A percentile compares a stretch with the other conserved stretches of the same genome.
phyloP scores from a whole-genome alignment of 2,888 invertebrate species.

The Thymelicus acteon region DNA sequence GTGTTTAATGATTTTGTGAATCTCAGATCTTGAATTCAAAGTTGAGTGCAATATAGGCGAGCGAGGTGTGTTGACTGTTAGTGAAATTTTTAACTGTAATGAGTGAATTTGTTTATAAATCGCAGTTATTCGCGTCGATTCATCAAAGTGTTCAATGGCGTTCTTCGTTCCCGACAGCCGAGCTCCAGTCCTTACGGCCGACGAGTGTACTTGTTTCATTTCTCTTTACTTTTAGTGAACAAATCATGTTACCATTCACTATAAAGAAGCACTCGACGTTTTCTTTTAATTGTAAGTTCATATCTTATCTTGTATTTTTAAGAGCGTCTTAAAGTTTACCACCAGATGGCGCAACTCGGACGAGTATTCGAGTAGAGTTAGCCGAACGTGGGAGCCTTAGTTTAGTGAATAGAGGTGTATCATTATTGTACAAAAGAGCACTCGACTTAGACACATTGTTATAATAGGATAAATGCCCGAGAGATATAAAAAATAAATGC shows the following conservation, averaged over 20 bases:
- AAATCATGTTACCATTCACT: conserved; percentile 82
- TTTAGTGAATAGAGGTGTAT: conserved; percentile 73
- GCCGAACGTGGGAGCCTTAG: conserved; percentile 55
- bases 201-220: conserved; percentile 54
- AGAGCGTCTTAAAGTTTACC: conserved; percentile 50
- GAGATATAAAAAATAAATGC: conserved; percentile 76
- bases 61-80: conserved; percentile 35
- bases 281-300: conserved; percentile 70
- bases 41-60: conserved; percentile 49
- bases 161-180: conserved; percentile 38
- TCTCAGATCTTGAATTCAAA: conserved; percentile 50
- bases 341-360: conserved; percentile 47
- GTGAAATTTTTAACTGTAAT: conserved; percentile 44
- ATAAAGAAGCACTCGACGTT: conserved; percentile 68
- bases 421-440: conserved; percentile 79
- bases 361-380: conserved; percentile 46
- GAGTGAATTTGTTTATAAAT: conserved; percentile 45
- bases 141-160: conserved; percentile 42
- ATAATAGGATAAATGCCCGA: conserved; percentile 74
- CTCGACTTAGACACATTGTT: conserved; percentile 80
- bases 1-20: conserved; percentile 46
- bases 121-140: conserved; percentile 16
- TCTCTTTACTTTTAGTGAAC: conserved; percentile 66
- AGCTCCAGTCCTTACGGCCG: conserved; percentile 36
- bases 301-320: conserved; percentile 62